Evolutionary conservation across 2,888 invertebrate species (phyloP), one percentile per base, ranked within the genome.

Genomic region (Pecten maximus): DNA sequence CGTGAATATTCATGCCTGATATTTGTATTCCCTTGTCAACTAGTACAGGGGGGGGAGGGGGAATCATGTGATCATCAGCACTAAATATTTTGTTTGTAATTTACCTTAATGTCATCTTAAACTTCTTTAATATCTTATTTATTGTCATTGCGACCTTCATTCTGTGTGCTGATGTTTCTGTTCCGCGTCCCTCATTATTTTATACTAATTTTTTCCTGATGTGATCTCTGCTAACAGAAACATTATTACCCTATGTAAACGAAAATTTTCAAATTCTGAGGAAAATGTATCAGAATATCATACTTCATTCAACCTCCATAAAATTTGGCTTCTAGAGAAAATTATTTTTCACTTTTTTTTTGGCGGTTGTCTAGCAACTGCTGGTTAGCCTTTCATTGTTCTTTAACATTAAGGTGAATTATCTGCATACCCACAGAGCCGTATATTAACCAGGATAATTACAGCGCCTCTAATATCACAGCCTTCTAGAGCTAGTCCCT

Each of bases 371-470:
- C 35, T 74, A 74, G 74, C 74, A 74, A 74, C 74, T 74, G 35
- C 35, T 74, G 74, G 74, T 74, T 74, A 74, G 19, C 74, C 74
- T 28, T 35, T 28, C 74, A 74, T 74, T 74, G 74, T 74, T 35
- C 74, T 74, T 35, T 74, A 28, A 74, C 74, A 74, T 74, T 74
- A 74, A 74, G 74, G 74, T 74, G 74, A 74, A 74, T 74, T 74
- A 74, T 74, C 74, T 74, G 74, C 74, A 74, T 74, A 74, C 74
- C 74, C 74, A 74, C 35, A 35, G 74, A 74, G 74, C 74, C 19
- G 2, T 23, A 74, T 74, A 74, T 74, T 74, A 74, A 74, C 74
- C 0, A 2, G 28, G 74, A 74, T 74, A 74, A 74, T 74, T 74
- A 74, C 74, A 74, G 2, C 35, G 35, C 12, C 74, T 28, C 8